Evolutionary conservation across 2,888 invertebrate species (phyloP), one percentile per base, ranked within the genome.

Genomic region (Heliconius ismenius): DNA sequence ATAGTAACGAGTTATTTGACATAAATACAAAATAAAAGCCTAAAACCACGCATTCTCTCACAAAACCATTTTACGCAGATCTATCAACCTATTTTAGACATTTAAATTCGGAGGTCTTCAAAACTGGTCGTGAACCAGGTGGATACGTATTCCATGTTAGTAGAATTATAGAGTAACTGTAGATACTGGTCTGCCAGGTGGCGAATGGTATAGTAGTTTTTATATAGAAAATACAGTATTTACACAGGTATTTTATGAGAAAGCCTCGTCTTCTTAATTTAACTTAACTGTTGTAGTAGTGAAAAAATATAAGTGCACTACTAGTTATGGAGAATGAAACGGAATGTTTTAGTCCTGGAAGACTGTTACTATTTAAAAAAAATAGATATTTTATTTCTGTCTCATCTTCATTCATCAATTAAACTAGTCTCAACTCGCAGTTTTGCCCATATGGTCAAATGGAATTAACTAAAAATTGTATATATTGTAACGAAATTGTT

Each of bases 91-190:
- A 72, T 80, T 75, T 43, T 63, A 21, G 39, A 67, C n/a, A 18
- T 32, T 64, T 58, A 10, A 63, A 76, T 65, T 36, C 62, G 32
- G 21, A 73, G 77, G 49, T 63, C 75, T 64, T 77, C 54, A 32
- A 39, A 43, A 69, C 72, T 77, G 79, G 75, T 76, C 79, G 77
- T 82, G 77, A 73, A 79, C 87, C 90, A 90, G 91, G 88, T 91
- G 89, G 81, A 77, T 79, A 79, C 76, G 49, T 49, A 78, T 82
- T 90, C 90, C 90, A 91, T 91, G 91, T 92, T 90, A 92, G 91
- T 92, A 86, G 92, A 91, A 89, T 89, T 89, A 85, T 87, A 83
- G 89, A 84, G 75, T 91, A 91, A 91, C 91, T 85, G 91, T 90
- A 82, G 74, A 74, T 79, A 79, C 76, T 73, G 79, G 83, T 84